A percentile compares a stretch with the other conserved stretches of the same genome.
Conservation (phyloP, 2,113 vertebrate species). For the Felis chaus region DNA sequence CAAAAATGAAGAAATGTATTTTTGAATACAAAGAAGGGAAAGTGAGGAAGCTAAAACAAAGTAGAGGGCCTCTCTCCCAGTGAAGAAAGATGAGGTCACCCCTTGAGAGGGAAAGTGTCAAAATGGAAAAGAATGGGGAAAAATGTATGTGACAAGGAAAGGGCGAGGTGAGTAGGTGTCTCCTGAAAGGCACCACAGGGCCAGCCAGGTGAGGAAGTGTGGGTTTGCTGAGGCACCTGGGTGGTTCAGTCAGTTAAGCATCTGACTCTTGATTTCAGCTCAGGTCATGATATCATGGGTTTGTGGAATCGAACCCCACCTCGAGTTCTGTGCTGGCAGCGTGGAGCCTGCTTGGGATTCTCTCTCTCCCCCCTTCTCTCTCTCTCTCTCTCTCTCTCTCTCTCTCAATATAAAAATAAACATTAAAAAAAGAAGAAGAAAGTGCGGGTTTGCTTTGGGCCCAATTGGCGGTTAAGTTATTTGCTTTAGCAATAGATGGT, state of each 20-base stretch:
- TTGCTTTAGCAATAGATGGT: not conserved
- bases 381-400: too few species aligned
- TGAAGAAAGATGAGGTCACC: not conserved
- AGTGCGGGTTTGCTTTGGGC: not conserved
- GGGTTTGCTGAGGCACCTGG: not conserved
- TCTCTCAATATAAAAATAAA: too few species aligned
- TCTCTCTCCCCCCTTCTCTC: too few species aligned
- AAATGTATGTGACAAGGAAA: not conserved
- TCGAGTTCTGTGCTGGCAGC: too few species aligned
- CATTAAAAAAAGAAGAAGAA: not conserved
- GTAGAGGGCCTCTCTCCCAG: not conserved
- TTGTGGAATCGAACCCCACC: too few species aligned
- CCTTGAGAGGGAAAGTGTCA: not conserved
- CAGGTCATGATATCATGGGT: too few species aligned
- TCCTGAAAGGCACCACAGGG: not conserved
- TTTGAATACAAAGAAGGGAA: not conserved
- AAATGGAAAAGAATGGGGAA: too few species aligned
- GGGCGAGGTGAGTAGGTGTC: not conserved
- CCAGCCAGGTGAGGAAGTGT: not conserved
- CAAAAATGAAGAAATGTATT: not conserved
- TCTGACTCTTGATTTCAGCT: too few species aligned
- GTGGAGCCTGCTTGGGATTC: too few species aligned
- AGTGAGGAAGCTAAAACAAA: not conserved
- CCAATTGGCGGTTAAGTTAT: not conserved
- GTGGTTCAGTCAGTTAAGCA: too few species aligned